Evolutionary conservation across 2,888 invertebrate genomes (phyloP).

Genomic region (Orchesellides sinensis): DNA sequence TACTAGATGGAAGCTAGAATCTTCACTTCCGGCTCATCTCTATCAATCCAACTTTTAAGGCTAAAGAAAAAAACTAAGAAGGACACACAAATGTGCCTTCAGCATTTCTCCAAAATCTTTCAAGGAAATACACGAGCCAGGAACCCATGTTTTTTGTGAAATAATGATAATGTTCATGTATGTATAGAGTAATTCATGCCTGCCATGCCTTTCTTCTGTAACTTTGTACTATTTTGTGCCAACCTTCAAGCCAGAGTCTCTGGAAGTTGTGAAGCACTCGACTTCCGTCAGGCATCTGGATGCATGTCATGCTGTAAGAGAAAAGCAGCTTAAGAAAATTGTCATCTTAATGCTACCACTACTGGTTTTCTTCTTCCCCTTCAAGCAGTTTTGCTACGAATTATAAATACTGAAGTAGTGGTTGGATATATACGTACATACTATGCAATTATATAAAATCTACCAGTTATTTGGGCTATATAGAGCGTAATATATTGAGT

Average conservation of each 20-base stretch:
- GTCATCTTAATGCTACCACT: slow-evolving; percentile 49
- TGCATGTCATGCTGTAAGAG: slow-evolving; percentile 43
- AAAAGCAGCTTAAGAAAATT: slow-evolving; percentile 63
- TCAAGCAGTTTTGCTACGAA: too few relatives aligned
- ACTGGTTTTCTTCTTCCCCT: neutral
- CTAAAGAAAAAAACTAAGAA: too few relatives aligned
- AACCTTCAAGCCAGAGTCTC: neutral
- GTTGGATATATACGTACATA: neutral
- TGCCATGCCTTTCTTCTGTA: neutral
- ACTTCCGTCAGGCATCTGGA: slow-evolving; percentile 33
- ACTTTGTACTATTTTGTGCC: slow-evolving; percentile 1
- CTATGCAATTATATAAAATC: slow-evolving; percentile 16
- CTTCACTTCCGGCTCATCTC: too few relatives aligned
- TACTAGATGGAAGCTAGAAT: too few relatives aligned
- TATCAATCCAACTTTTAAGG: too few relatives aligned
- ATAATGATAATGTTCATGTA: slow-evolving; percentile 35
- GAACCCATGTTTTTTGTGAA: slow-evolving; percentile 11
- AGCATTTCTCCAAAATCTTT: too few relatives aligned
- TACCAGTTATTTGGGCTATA: slow-evolving; percentile 5
- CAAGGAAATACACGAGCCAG: too few relatives aligned
- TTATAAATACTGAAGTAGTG: too few relatives aligned
- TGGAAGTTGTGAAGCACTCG: slow-evolving; percentile 13
- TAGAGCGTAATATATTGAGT: slow-evolving; percentile 30
- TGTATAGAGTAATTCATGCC: slow-evolving; percentile 33
- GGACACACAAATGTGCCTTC: too few relatives aligned